Evolutionary conservation across 1,140 invertebrate genomes (phyloP).

Genomic region (Drosophila virilis): DNA sequence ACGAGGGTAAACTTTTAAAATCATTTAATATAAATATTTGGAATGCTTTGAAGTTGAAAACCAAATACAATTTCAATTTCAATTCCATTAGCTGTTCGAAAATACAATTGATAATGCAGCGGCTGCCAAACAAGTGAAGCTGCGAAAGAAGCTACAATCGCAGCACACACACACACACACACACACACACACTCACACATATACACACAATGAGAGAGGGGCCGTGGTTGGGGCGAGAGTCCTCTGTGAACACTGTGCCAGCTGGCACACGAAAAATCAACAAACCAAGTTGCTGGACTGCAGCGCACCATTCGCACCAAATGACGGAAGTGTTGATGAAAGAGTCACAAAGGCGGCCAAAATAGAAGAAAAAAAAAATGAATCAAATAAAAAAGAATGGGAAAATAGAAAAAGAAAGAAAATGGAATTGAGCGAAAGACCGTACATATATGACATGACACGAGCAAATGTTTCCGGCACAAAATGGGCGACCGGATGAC

Average conservation of each 20-base stretch:
- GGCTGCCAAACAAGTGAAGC: slow-evolving; percentile 33
- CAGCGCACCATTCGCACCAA: slow-evolving; percentile 35
- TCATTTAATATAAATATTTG: slow-evolving; percentile 61
- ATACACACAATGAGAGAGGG: not conserved
- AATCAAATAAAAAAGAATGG: not conserved
- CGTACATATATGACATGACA: slow-evolving; percentile 19
- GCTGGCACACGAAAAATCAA: slow-evolving; percentile 65
- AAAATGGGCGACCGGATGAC: slow-evolving; percentile 45
- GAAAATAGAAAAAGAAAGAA: not conserved
- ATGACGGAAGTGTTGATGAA: slow-evolving; percentile 67
- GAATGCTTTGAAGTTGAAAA: slow-evolving; percentile 41
- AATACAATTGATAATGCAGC: slow-evolving; percentile 57
- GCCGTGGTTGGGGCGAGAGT: not conserved
- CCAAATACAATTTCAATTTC: slow-evolving; percentile 58
- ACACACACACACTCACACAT: not conserved
- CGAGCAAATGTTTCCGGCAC: slow-evolving; percentile 56
- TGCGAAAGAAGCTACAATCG: slow-evolving; percentile 3
- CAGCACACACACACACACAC: not conserved
- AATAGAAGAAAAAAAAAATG: slow-evolving; percentile 3
- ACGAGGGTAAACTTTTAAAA: not conserved
- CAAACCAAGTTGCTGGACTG: slow-evolving; percentile 39
- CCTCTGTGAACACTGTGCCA: slow-evolving; percentile 42
- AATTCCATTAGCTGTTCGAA: slow-evolving; percentile 59
- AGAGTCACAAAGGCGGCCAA: slow-evolving; percentile 61
- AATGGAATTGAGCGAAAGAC: slow-evolving; percentile 9